Conservation (phyloP, 2,797 vertebrate genomes). For the Luscinia megarhynchos region DNA sequence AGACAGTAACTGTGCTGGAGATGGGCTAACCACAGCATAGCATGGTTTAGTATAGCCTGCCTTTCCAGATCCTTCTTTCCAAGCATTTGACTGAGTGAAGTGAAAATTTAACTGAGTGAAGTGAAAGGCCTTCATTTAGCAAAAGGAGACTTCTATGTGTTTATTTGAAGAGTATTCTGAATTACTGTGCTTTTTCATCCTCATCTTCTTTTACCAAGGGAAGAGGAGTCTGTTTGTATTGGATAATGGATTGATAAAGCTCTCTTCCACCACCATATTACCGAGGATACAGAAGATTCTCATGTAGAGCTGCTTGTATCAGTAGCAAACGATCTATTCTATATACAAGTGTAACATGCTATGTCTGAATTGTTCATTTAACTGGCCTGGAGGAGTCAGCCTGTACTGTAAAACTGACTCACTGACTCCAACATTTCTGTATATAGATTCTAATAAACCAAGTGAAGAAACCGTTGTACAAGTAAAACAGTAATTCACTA, state of each 20-base stretch:
- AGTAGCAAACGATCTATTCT: background rate
- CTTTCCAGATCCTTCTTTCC: background rate
- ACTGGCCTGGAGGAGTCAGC: background rate
- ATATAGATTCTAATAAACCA: background rate
- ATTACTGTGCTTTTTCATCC: background rate
- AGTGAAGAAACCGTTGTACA: background rate
- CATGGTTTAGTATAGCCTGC: background rate
- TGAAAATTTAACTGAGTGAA: background rate
- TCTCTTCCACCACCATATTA: background rate
- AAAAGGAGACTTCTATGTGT: background rate
- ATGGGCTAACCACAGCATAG: background rate
- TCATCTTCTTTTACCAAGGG: background rate
- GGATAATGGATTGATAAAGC: background rate
- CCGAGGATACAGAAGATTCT: background rate
- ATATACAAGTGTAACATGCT: background rate
- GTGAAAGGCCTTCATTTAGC: background rate
- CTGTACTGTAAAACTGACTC: background rate
- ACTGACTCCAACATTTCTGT: background rate
- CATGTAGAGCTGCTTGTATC: background rate
- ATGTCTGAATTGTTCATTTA: background rate
- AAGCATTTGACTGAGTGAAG: background rate
- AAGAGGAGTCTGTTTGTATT: background rate
- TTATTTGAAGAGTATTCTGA: background rate
- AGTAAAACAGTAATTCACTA: background rate
- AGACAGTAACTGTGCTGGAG: background rate